These are phyloP conservation scores for Murina feae DNA, from an alignment of 2,113 vertebrate genomes.

Conservation along the genomic window DNA sequence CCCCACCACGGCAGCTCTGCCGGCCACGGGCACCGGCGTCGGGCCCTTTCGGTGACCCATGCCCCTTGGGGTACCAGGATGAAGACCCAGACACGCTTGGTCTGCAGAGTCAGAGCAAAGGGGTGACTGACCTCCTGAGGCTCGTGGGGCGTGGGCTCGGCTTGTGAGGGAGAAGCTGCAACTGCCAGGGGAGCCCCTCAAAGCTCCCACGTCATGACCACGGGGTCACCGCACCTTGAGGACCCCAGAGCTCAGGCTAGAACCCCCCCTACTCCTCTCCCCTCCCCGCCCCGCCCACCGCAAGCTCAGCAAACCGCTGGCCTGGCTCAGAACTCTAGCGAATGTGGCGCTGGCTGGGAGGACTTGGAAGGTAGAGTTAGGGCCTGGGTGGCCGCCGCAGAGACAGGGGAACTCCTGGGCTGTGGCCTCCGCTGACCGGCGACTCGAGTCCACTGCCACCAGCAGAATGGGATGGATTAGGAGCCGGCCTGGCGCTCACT, in stretches of 20 bases:
- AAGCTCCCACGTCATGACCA: rapidly evolving
- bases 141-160: too few species aligned
- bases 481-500: too few species aligned
- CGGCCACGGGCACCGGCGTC: not conserved
- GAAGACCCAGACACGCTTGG: not conserved
- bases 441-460: not conserved
- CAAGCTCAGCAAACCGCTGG: too few species aligned
- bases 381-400: too few species aligned
- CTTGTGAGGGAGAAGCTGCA: not conserved
- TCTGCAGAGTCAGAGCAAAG: not conserved
- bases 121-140: not conserved
- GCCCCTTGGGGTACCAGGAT: not conserved
- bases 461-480: rapidly evolving
- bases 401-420: too few species aligned
- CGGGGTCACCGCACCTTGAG: not conserved
- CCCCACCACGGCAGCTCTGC: not conserved
- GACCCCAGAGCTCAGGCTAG: rapidly evolving
- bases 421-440: too few species aligned
- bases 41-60: rapidly evolving
- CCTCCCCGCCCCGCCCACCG: too few species aligned
- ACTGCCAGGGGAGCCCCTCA: rapidly evolving
- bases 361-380: too few species aligned
- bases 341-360: too few species aligned
- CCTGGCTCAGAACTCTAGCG: too few species aligned
- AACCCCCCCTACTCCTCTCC: too few species aligned